Conservation (phyloP, 2,113 vertebrate genomes). For the Ptilonorhynchus violaceus region DNA sequence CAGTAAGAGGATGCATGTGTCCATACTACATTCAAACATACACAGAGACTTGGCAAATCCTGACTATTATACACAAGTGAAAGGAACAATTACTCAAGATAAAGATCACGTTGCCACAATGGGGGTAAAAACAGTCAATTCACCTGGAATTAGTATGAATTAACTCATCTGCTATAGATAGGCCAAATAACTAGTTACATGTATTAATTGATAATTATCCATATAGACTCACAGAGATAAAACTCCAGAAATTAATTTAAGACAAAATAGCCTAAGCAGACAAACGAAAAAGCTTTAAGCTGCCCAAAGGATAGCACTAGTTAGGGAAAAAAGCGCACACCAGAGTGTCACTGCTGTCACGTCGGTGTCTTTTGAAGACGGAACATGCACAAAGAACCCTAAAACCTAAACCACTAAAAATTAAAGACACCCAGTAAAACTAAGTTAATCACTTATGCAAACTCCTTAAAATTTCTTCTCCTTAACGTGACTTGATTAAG, state of each 20-base stretch:
- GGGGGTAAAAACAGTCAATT: not conserved
- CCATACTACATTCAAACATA: not conserved
- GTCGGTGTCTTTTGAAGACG: not conserved
- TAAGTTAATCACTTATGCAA: not conserved
- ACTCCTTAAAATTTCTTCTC: not conserved
- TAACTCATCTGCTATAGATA: not conserved
- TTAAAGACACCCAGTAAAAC: not conserved
- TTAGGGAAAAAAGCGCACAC: not conserved
- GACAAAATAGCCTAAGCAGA: not conserved
- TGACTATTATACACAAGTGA: not conserved
- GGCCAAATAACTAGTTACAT: not conserved
- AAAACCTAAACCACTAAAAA: not conserved
- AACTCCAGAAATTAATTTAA: not conserved
- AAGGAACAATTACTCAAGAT: not conserved
- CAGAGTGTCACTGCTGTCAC: not conserved
- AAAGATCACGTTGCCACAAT: not conserved
- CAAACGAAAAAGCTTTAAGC: not conserved
- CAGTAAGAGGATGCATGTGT: not conserved
- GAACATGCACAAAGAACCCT: not conserved
- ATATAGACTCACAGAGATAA: not conserved
- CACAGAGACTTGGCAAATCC: not conserved
- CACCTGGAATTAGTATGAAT: not conserved
- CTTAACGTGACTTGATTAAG: not conserved
- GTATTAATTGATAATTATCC: not conserved
- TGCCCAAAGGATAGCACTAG: not conserved